Percentiles rank a stretch among this genome's conserved stretches.
These are phyloP conservation scores for Hyles vespertilio DNA, from an alignment of 1,140 invertebrate species.

Conservation along the genomic window DNA sequence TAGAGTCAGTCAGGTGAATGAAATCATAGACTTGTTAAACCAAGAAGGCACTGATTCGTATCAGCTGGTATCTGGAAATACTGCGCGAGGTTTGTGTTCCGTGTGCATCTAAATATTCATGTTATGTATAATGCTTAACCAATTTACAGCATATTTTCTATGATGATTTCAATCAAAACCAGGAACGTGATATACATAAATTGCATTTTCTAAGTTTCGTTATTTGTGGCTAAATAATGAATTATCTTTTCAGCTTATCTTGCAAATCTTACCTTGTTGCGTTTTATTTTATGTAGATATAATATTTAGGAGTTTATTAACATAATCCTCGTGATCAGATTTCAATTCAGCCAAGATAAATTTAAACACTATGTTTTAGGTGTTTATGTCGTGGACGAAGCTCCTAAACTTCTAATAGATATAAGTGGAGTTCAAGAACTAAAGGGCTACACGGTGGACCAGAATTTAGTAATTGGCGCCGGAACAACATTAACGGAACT, in stretches of 20 bases:
- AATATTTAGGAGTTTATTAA: background rate
- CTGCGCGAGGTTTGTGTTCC: conserved; percentile 27
- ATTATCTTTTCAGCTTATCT: too few species aligned
- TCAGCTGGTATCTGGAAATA: conserved; percentile 79
- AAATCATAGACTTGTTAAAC: conserved; percentile 73
- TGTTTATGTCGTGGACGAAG: conserved; percentile 79
- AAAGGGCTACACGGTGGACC: conserved; percentile 72
- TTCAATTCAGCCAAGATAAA: background rate
- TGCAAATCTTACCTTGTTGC: too few species aligned
- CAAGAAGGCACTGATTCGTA: conserved; percentile 55
- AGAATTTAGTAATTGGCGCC: conserved; percentile 77
- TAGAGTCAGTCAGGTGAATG: conserved; percentile 62
- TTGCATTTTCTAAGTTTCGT: background rate
- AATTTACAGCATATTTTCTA: conserved; percentile 9
- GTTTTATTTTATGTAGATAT: background rate
- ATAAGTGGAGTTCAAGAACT: conserved; percentile 81
- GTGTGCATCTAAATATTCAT: too few species aligned
- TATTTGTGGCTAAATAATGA: background rate
- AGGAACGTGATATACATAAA: background rate
- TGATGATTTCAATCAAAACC: background rate
- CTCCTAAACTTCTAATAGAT: conserved; percentile 81
- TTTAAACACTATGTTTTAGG: conserved; percentile 78
- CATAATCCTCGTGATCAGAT: too few species aligned
- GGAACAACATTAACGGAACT: conserved; percentile 79
- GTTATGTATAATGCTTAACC: too few species aligned